These are phyloP conservation scores for Microhierax caerulescens DNA, from an alignment of 2,797 vertebrate genomes.

Conservation along the genomic window DNA sequence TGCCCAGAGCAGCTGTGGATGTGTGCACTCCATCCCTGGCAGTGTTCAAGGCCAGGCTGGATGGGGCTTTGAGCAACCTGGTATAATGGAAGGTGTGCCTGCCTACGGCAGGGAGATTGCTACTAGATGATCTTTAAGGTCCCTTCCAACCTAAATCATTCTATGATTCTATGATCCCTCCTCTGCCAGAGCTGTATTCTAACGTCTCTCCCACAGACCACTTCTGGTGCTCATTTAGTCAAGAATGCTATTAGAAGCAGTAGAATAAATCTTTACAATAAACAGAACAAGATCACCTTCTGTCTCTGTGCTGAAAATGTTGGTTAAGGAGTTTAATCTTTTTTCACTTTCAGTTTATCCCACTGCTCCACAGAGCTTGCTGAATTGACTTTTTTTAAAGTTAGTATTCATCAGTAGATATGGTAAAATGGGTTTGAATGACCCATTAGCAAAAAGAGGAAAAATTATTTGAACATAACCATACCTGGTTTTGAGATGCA, in stretches of 20 bases:
- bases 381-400: not conserved
- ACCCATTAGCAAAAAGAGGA: not conserved
- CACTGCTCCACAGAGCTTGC: not conserved
- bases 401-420: not conserved
- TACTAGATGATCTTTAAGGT: too few relatives aligned
- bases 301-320: not conserved
- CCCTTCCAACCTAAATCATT: too few relatives aligned
- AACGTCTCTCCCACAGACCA: not conserved
- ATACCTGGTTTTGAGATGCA: not conserved
- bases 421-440: not conserved
- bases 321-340: not conserved
- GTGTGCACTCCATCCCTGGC: too few relatives aligned
- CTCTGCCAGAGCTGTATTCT: not conserved
- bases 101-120: too few relatives aligned
- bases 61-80: too few relatives aligned
- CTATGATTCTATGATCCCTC: not conserved
- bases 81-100: too few relatives aligned
- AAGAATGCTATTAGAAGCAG: not conserved
- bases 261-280: slow-evolving; percentile 10
- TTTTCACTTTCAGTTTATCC: not conserved
- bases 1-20: too few relatives aligned
- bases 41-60: too few relatives aligned
- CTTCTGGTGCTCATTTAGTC: not conserved
- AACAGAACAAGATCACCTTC: not conserved
- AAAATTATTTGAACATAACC: not conserved